phyloP scores from a whole-genome alignment of 2,113 vertebrate genomes.

The Ammospiza caudacuta region DNA sequence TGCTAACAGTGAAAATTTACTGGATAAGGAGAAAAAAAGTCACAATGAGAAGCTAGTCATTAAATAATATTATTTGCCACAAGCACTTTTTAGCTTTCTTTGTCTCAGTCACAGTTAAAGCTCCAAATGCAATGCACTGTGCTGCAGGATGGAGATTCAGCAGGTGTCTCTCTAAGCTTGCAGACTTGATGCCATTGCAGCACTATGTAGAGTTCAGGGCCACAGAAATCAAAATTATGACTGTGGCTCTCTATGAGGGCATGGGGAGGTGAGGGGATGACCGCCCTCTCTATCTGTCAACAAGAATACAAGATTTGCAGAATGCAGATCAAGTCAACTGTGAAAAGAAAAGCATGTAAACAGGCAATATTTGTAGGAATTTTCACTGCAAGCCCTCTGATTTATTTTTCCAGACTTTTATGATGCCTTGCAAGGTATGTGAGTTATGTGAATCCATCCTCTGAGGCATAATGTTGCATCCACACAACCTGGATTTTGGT shows the following conservation, averaged over 20 bases:
- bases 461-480: neutral
- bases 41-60: neutral
- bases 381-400: neutral
- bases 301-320: neutral
- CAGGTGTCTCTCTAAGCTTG: conserved; percentile 46
- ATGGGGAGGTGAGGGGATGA: neutral
- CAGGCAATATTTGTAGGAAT: neutral
- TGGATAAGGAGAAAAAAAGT: neutral
- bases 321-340: neutral
- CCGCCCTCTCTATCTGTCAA: neutral
- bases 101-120: neutral
- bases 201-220: neutral
- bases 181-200: neutral
- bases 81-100: neutral
- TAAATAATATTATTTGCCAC: neutral
- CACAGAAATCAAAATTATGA: neutral
- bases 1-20: neutral
- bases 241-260: neutral
- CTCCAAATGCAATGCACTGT: neutral
- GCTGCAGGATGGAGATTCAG: conserved; percentile 13
- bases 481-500: neutral
- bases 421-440: neutral
- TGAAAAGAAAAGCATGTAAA: neutral
- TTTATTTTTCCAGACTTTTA: conserved; percentile 18
- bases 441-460: neutral